phyloP scores from a whole-genome alignment of 1,140 invertebrate genomes.

The Drosophila watanabei region DNA sequence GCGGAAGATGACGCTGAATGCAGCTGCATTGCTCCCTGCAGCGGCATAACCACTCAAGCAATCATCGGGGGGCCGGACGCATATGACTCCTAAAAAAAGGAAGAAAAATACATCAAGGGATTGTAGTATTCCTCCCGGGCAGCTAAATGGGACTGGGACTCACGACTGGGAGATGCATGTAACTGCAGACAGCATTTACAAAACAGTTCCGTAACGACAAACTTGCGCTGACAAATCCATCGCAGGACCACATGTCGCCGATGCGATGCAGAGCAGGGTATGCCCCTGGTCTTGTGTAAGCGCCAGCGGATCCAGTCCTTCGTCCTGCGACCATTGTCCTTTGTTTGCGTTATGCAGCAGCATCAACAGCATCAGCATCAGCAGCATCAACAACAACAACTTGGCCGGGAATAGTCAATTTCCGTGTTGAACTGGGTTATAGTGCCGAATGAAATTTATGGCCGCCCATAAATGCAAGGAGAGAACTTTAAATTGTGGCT shows the following conservation, averaged over 20 bases:
- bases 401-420: slow-evolving; percentile 36
- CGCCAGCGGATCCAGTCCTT: neutral
- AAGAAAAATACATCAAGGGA: neutral
- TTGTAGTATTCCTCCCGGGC: neutral
- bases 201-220: slow-evolving; percentile 18
- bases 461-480: slow-evolving; percentile 3
- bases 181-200: slow-evolving; percentile 17
- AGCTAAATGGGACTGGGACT: neutral
- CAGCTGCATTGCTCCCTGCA: slow-evolving; percentile 1
- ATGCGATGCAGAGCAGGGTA: slow-evolving; percentile 5
- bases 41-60: slow-evolving; percentile 17
- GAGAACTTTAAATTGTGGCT: neutral
- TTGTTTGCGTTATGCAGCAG: slow-evolving; percentile 19
- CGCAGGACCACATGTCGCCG: slow-evolving; percentile 4
- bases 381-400: neutral
- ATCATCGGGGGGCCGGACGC: neutral
- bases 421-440: slow-evolving; percentile 39
- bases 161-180: neutral
- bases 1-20: neutral
- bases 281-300: slow-evolving; percentile 7
- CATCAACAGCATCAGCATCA: neutral
- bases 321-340: neutral
- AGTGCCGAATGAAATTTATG: slow-evolving; percentile 42
- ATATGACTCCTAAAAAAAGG: neutral
- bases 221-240: slow-evolving; percentile 20